Evolutionary conservation across 2,113 vertebrate genomes (phyloP).

Genomic region (Muscicapa adusta): DNA sequence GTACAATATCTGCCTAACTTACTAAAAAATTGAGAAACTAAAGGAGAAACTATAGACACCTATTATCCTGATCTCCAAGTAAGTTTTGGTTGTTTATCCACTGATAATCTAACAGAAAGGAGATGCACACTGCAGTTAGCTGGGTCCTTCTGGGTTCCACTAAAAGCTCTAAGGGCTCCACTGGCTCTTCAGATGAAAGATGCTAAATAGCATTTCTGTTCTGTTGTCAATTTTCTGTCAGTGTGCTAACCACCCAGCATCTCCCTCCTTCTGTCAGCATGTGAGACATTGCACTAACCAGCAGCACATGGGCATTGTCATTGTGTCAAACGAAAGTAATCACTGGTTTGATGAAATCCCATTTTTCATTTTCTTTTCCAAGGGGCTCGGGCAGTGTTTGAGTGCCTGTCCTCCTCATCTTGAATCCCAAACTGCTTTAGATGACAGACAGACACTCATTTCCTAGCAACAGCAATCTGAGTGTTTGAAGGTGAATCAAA

Average conservation of each 20-base stretch:
- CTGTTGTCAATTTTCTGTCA: constrained; percentile 21
- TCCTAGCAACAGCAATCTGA: not conserved
- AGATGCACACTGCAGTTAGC: not conserved
- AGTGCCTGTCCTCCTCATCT: not conserved
- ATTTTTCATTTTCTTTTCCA: not conserved
- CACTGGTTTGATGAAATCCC: not conserved
- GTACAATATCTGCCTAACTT: not conserved
- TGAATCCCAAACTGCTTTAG: not conserved
- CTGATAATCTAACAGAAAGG: not conserved
- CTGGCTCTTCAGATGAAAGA: not conserved
- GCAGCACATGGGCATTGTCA: not conserved
- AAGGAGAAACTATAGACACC: not conserved
- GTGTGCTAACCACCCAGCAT: not conserved
- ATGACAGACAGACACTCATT: not conserved
- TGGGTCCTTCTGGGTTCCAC: not conserved
- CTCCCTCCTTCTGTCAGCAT: not conserved
- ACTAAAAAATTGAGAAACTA: not conserved
- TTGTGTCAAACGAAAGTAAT: not conserved
- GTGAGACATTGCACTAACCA: not conserved
- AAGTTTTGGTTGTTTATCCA: not conserved
- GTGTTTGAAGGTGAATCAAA: not conserved
- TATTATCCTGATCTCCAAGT: not conserved
- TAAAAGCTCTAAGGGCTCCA: not conserved
- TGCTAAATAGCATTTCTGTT: not conserved
- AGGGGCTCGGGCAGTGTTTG: not conserved